These are phyloP conservation scores for Euschistus heros DNA, from an alignment of 1,140 invertebrate genomes.

Conservation along the genomic window DNA sequence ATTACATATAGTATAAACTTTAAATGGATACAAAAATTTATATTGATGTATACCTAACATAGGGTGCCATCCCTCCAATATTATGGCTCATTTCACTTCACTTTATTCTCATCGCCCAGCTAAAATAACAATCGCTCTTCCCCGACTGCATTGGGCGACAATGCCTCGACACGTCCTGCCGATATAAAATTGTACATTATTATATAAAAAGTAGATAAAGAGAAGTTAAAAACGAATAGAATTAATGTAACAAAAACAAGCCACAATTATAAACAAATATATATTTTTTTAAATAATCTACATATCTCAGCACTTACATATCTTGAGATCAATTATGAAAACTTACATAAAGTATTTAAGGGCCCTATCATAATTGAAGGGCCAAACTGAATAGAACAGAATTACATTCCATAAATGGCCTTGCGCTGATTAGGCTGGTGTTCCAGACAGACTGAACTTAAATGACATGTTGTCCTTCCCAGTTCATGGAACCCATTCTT, in stretches of 20 bases:
- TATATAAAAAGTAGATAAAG: too few relatives aligned
- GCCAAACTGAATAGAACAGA: constrained; percentile 1
- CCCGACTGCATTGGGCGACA: constrained; percentile 20
- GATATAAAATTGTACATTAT: neutral
- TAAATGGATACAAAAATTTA: neutral
- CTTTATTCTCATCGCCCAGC: constrained; percentile 27
- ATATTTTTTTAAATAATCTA: too few relatives aligned
- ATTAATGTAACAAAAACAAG: too few relatives aligned
- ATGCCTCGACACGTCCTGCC: constrained; percentile 11
- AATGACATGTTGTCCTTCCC: constrained; percentile 30
- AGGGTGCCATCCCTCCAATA: constrained; percentile 44
- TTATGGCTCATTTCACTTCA: constrained; percentile 32
- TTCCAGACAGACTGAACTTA: constrained; percentile 21
- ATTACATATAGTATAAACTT: neutral
- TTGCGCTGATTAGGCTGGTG: constrained; percentile 19
- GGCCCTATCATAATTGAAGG: constrained; percentile 20
- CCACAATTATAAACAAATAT: too few relatives aligned
- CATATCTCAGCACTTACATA: too few relatives aligned
- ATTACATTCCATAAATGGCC: constrained; percentile 24
- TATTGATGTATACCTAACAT: constrained; percentile 30
- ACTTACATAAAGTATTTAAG: constrained; percentile 21
- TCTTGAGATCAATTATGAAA: too few relatives aligned
- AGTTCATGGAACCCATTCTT: constrained; percentile 25
- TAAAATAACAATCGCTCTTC: constrained; percentile 21
- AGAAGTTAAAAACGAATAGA: too few relatives aligned